These are phyloP conservation scores for Drosophila lacicola DNA, from an alignment of 2,888 invertebrate genomes.

Conservation along the genomic window DNA sequence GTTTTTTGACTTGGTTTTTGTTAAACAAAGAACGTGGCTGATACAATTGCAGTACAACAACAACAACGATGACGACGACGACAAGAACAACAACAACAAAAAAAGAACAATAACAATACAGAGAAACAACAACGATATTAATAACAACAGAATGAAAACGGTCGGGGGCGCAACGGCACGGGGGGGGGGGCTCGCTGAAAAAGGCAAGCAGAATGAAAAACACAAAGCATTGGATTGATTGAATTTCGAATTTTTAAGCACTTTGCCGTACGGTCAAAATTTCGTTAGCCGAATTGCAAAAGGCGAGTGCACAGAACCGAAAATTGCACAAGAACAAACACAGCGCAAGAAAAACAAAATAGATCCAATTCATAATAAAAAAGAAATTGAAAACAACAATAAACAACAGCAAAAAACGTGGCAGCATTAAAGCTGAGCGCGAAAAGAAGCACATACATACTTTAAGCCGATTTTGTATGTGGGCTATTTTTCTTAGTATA, in stretches of 20 bases:
- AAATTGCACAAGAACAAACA: conserved; percentile 43
- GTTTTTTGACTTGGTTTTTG: conserved; percentile 51
- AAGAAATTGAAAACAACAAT: conserved; percentile 4
- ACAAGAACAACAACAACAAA: conserved; percentile 25
- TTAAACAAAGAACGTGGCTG: conserved; percentile 63
- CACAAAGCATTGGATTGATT: conserved; percentile 74
- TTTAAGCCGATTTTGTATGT: background rate
- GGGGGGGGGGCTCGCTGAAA: background rate
- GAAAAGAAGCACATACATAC: background rate
- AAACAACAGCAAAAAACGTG: conserved; percentile 3
- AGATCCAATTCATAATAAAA: conserved; percentile 20
- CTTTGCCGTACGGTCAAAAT: conserved; percentile 71
- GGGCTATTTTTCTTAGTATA: too few relatives aligned
- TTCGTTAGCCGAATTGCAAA: conserved; percentile 63
- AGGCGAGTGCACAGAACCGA: conserved; percentile 50
- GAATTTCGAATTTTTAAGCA: conserved; percentile 78
- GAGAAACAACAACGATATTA: conserved; percentile 44
- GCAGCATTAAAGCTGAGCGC: conserved; percentile 5
- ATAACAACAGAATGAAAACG: conserved; percentile 41
- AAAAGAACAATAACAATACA: conserved; percentile 52
- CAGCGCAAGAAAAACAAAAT: conserved; percentile 14
- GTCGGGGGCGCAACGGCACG: background rate
- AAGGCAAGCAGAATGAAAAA: conserved; percentile 25
- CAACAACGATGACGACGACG: conserved; percentile 10
- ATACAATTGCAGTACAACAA: conserved; percentile 65